A percentile compares a stretch with the other conserved stretches of the same genome.
Conservation (phyloP, 2,113 vertebrate genomes). For the Boulengeromyrus knoepffleri region DNA sequence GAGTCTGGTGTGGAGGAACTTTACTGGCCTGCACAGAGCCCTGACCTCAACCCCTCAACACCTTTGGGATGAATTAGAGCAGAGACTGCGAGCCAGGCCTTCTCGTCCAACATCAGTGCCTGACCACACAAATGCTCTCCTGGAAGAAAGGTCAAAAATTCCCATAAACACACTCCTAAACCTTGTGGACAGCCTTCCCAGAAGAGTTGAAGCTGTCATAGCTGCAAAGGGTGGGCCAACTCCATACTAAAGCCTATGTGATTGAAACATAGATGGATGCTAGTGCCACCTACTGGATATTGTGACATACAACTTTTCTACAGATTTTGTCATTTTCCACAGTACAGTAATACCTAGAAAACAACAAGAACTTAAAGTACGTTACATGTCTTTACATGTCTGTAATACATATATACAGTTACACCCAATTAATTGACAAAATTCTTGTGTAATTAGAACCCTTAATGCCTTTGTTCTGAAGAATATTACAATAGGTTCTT, state of each 20-base stretch:
- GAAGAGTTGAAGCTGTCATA: too few species aligned
- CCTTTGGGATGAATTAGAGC: too few species aligned
- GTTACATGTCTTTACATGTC: not conserved
- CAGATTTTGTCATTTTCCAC: not conserved
- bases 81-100: too few species aligned
- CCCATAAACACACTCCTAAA: too few species aligned
- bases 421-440: not conserved
- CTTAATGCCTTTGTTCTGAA: not conserved
- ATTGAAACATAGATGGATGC: not conserved
- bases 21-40: too few species aligned
- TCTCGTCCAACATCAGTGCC: too few species aligned
- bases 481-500: not conserved
- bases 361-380: not conserved
- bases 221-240: too few species aligned
- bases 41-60: too few species aligned
- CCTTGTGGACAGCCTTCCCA: too few species aligned
- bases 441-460: not conserved
- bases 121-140: too few species aligned
- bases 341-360: not conserved
- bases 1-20: too few species aligned
- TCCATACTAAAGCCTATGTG: not conserved
- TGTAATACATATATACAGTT: not conserved
- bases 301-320: not conserved
- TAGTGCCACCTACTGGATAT: not conserved
- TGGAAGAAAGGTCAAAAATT: too few species aligned